Conservation (phyloP, 92 coral and sea anemone species). For the Siderastrea siderea region DNA sequence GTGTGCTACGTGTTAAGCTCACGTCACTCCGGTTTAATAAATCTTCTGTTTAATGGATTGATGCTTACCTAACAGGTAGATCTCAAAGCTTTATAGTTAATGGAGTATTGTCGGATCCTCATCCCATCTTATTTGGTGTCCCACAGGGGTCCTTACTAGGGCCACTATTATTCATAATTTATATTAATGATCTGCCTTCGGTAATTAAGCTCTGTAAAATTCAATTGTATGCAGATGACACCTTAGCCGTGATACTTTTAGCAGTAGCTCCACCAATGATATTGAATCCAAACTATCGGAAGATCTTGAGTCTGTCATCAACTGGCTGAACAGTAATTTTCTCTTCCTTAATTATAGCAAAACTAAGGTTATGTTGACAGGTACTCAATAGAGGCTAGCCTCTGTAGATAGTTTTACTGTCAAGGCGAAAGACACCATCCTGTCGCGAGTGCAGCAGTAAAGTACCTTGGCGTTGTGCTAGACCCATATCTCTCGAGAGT, state of each 20-base stretch:
- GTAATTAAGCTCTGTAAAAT: conserved; percentile 12
- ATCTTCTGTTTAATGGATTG: conserved; percentile 46
- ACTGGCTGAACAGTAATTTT: not conserved
- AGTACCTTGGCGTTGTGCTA: no score
- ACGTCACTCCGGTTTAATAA: conserved; percentile 17
- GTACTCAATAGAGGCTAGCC: conserved; percentile 34
- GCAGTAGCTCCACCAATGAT: conserved; percentile 7
- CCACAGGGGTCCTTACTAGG: no score
- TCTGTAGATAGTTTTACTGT: no score
- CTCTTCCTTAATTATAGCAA: conserved; percentile 19
- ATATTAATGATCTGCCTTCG: not conserved
- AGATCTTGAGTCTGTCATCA: conserved; percentile 33
- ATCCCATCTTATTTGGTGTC: not conserved
- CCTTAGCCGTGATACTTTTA: conserved; percentile 20
- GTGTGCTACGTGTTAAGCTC: conserved; percentile 1
- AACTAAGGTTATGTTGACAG: conserved; percentile 45
- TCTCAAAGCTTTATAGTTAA: conserved; percentile 33
- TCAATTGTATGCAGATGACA: conserved; percentile 56
- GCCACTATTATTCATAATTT: no score
- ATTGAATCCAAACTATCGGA: not conserved
- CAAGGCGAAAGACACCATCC: no score
- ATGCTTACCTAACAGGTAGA: conserved; percentile 30
- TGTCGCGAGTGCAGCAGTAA: no score
- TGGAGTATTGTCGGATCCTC: conserved; percentile 29
- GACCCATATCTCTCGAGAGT: not conserved